These are phyloP conservation scores for Drosophila malerkotliana DNA, from an alignment of 1,140 invertebrate genomes.

Conservation along the genomic window DNA sequence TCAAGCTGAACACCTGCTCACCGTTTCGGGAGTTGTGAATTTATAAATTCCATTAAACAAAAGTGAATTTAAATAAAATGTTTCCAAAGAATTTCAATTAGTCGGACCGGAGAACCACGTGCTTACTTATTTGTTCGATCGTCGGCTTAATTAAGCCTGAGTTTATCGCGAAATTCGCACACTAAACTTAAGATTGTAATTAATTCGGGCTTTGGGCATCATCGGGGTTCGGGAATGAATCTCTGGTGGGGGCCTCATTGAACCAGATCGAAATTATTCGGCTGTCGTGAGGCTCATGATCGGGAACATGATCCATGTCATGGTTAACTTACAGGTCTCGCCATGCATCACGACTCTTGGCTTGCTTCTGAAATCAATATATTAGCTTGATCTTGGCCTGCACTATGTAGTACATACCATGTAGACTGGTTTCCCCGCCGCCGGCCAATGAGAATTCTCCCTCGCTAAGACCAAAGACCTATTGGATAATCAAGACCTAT, in stretches of 20 bases:
- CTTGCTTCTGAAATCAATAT: conserved; percentile 33
- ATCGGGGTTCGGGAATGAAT: not conserved
- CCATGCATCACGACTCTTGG: conserved; percentile 36
- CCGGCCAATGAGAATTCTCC: conserved; percentile 26
- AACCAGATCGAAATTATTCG: conserved; percentile 24
- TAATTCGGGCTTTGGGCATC: conserved; percentile 8
- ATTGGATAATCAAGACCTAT: conserved; percentile 37
- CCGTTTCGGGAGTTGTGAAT: conserved; percentile 13
- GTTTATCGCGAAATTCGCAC: conserved; percentile 35
- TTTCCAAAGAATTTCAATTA: conserved; percentile 59
- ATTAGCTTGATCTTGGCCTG: conserved; percentile 35
- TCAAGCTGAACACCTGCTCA: conserved; percentile 43
- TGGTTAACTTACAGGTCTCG: conserved; percentile 42
- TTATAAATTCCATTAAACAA: conserved; percentile 30
- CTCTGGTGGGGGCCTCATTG: not conserved
- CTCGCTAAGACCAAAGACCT: conserved; percentile 13
- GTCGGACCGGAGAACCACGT: not conserved
- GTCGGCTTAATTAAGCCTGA: conserved; percentile 43
- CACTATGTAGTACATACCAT: too few relatives aligned
- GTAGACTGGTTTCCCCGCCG: conserved; percentile 12
- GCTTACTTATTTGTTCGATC: conserved; percentile 27
- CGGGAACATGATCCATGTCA: conserved; percentile 40
- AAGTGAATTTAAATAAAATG: conserved; percentile 38
- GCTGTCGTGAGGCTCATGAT: conserved; percentile 30
- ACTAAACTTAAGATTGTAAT: conserved; percentile 42